Percentiles rank a stretch among this genome's conserved stretches.
These are phyloP conservation scores for Phaenicophaeus curvirostris DNA, from an alignment of 2,797 vertebrate genomes.

Conservation along the genomic window DNA sequence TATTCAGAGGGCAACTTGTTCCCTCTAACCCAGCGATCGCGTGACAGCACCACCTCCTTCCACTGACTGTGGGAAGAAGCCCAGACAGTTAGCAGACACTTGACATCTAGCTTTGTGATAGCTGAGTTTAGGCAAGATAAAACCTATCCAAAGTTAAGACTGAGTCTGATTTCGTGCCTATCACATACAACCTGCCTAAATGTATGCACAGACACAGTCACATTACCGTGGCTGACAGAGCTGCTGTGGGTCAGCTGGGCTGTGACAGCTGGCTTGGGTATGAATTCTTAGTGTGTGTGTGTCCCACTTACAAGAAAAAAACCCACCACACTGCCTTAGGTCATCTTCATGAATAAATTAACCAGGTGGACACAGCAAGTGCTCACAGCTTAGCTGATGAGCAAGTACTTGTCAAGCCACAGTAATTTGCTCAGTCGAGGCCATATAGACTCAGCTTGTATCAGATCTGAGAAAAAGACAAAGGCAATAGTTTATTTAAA, in stretches of 20 bases:
- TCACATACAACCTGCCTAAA: background rate
- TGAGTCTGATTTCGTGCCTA: background rate
- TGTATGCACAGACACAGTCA: accelerated
- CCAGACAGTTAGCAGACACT: background rate
- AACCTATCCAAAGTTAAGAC: background rate
- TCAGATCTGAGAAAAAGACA: background rate
- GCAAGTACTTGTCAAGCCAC: background rate
- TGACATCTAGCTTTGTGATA: background rate
- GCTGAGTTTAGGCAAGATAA: background rate
- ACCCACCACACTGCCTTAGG: background rate
- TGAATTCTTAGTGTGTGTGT: background rate
- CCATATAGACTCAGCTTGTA: background rate
- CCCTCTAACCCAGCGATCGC: accelerated
- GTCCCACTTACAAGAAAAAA: background rate
- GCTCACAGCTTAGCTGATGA: background rate
- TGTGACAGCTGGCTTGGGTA: background rate
- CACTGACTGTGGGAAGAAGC: background rate
- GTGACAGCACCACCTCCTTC: background rate
- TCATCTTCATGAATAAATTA: background rate
- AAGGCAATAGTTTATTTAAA: background rate
- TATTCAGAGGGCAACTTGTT: background rate
- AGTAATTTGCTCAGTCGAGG: background rate
- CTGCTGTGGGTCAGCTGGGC: background rate
- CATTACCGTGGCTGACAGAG: background rate
- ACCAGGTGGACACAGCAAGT: background rate